These are phyloP conservation scores for Heloderma charlesbogerti DNA, from an alignment of 2,113 vertebrate species.

Conservation along the genomic window DNA sequence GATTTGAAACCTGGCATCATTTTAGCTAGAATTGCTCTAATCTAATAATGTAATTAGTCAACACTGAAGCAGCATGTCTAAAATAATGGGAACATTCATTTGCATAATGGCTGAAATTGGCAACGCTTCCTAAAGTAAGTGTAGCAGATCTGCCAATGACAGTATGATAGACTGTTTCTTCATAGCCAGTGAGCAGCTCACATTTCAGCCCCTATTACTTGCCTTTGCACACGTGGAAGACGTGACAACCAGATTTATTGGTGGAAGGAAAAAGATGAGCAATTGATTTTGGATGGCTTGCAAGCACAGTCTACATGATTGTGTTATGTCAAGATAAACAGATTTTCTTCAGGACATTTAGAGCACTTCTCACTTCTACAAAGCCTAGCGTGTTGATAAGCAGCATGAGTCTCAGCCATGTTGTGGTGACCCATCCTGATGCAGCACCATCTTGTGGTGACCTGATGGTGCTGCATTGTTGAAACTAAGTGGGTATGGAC, in stretches of 20 bases:
- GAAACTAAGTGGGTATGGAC: neutral
- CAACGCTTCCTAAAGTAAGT: constrained; percentile 54
- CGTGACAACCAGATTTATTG: constrained; percentile 56
- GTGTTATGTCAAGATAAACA: constrained; percentile 30
- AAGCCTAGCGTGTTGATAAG: constrained; percentile 11
- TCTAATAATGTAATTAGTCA: constrained; percentile 75
- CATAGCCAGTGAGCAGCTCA: constrained; percentile 33
- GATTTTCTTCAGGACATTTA: neutral
- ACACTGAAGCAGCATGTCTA: constrained; percentile 65
- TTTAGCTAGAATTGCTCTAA: constrained; percentile 65
- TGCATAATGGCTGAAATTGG: constrained; percentile 71
- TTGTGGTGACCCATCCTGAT: neutral
- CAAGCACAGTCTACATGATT: neutral
- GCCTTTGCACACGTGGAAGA: constrained; percentile 44
- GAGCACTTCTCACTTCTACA: neutral
- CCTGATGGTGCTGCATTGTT: neutral
- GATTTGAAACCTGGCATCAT: constrained; percentile 62
- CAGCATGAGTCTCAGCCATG: rapidly evolving
- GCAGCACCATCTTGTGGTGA: too few species aligned
- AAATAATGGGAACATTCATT: constrained; percentile 71
- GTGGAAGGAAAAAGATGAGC: constrained; percentile 32
- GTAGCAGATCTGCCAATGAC: constrained; percentile 48
- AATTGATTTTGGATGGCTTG: constrained; percentile 47
- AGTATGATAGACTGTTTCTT: constrained; percentile 41
- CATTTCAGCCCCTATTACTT: constrained; percentile 53